phyloP scores from a whole-genome alignment of 2,888 invertebrate genomes.

The Rhagonycha lutea region DNA sequence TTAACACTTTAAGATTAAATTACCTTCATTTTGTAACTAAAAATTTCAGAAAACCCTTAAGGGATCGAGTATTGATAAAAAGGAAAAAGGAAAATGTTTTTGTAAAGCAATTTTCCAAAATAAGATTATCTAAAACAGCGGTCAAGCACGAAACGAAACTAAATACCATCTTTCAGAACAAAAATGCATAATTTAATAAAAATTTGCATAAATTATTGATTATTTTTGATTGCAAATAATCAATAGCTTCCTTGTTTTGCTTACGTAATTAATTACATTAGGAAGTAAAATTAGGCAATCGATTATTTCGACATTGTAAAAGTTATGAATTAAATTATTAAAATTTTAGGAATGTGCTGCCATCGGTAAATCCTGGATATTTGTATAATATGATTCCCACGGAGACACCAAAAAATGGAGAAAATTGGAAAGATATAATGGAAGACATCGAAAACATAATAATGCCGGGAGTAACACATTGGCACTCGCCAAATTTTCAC shows the following conservation, averaged over 20 bases:
- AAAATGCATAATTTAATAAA: not conserved
- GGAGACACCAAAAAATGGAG: conserved; percentile 80
- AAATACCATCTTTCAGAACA: not conserved
- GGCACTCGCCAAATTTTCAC: conserved; percentile 93
- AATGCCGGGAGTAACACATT: conserved; percentile 93
- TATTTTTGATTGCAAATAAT: not conserved
- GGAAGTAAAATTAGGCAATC: not conserved
- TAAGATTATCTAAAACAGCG: not conserved
- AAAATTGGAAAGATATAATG: conserved; percentile 84
- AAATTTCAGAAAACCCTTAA: not conserved
- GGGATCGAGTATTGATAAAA: too few species aligned
- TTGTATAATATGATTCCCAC: conserved; percentile 78
- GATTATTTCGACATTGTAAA: not conserved
- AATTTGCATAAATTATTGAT: not conserved
- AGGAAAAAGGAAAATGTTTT: too few species aligned
- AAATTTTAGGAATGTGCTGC: conserved; percentile 71
- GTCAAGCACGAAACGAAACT: not conserved
- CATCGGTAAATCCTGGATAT: conserved; percentile 90
- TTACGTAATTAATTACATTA: not conserved
- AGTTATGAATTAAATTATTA: not conserved
- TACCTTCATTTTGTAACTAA: not conserved
- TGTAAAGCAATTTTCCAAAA: not conserved
- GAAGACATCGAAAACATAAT: conserved; percentile 85
- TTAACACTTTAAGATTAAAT: not conserved
- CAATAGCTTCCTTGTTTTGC: not conserved